Evolutionary conservation across 23 tunicate species (phyloP), one percentile per base, ranked within the genome.

Genomic region (Trididemnum miniatum): DNA sequence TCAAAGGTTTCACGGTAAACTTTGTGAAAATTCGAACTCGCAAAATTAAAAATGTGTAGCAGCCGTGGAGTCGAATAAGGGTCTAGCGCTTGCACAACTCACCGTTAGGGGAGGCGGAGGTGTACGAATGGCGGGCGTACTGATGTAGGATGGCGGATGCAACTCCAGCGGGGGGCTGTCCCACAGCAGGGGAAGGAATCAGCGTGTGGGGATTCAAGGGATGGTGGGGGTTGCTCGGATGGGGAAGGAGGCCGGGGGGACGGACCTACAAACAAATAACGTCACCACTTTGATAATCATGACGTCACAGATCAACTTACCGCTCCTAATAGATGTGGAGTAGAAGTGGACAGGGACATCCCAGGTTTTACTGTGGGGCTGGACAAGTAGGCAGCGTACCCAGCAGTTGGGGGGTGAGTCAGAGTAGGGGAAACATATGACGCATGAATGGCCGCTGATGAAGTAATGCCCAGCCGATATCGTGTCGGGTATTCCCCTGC

Each of bases 111-210:
- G 87, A 83, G 38, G 75, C 38, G n/a, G 31, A 4, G 20, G 75
- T 30, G 38, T 40, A 78, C 3, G 65, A 30, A 59, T 52, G 69
- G 5, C 82, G 27, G 15, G 96, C 84, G 73, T 86, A 91, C 69
- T 86, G 97, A 37, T 91, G 97, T n/a, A 87, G 73, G 15, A 91
- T 65, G 31, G 90, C 80, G 1, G 95, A 82, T 0, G 87, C 88
- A 27, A 73, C 82, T 5, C 63, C 49, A 22, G 78, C n/a, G 51
- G 80, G 87, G 75, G 90, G 79, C 50, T 89, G 90, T 0, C 80
- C 78, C 78, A 78, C 80, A 35, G 91, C 90, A 2, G 97, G 97
- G n/a, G 97, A 91, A 31, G 88, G 90, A 81, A 91, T 86, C 34
- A 91, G 44, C 0, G 97, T 35, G 35, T 89, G 90, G 60, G 81